Conservation (phyloP, 2,797 vertebrate genomes). For the Cyprinodon diabolis region DNA sequence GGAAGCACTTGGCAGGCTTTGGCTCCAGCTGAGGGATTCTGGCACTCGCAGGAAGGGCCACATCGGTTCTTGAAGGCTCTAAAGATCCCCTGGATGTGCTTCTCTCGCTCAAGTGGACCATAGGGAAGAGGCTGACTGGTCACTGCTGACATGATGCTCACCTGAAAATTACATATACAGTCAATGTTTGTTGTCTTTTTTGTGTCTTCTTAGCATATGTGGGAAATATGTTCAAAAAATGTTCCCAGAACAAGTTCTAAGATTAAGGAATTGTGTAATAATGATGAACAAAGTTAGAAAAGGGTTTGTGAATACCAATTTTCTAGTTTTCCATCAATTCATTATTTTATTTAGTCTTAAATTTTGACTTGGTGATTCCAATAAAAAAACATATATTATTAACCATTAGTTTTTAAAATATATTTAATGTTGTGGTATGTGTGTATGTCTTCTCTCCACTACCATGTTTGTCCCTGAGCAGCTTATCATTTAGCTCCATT, state of each 20-base stretch:
- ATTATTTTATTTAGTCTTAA: background rate
- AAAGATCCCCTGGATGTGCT: constrained; percentile 80
- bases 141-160: constrained; percentile 73
- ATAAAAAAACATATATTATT: background rate
- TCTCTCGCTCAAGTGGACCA: constrained; percentile 79
- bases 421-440: background rate
- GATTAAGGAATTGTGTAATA: background rate
- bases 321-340: background rate
- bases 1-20: constrained; percentile 20
- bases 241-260: background rate
- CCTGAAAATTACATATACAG: constrained; percentile 22
- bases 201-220: background rate
- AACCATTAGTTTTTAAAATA: background rate
- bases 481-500: background rate
- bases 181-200: background rate
- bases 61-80: constrained; percentile 65
- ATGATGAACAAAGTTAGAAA: background rate
- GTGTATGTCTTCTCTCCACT: no score
- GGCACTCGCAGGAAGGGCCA: constrained; percentile 42
- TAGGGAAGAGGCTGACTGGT: constrained; percentile 80
- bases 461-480: background rate
- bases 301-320: background rate
- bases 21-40: constrained; percentile 29
- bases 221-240: background rate
- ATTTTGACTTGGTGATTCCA: background rate